phyloP scores from a whole-genome alignment of 2,797 vertebrate genomes.

The Acanthurus lineatus region DNA sequence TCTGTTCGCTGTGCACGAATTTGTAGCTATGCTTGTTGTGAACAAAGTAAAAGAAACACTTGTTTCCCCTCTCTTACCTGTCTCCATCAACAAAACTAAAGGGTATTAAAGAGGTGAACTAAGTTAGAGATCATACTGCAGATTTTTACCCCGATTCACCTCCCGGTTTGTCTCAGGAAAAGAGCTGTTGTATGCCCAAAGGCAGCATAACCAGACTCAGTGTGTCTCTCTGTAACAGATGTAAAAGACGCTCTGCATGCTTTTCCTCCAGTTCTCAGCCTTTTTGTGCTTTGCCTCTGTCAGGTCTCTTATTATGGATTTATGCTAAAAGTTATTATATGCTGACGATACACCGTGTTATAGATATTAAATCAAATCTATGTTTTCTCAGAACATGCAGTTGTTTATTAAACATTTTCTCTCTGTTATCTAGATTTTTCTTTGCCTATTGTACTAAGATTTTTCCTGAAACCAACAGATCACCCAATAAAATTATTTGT shows the following conservation, averaged over 20 bases:
- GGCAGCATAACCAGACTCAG: conserved; percentile 14
- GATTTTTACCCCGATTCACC: conserved; percentile 21
- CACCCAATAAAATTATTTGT: neutral
- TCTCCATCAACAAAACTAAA: conserved; percentile 17
- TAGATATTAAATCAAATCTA: too few species aligned
- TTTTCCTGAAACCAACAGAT: neutral
- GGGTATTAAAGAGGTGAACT: conserved; percentile 19
- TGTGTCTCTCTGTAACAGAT: conserved; percentile 3
- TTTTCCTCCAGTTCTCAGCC: neutral
- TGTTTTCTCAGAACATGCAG: too few species aligned
- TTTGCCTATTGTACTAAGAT: neutral
- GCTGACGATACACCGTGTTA: neutral
- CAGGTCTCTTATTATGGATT: neutral
- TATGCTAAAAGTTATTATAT: neutral
- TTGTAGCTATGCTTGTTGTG: neutral
- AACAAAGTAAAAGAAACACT: neutral
- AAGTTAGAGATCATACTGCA: conserved; percentile 5
- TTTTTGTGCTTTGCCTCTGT: neutral
- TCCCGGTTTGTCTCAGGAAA: conserved; percentile 18
- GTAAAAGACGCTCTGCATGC: neutral
- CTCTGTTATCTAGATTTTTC: too few species aligned
- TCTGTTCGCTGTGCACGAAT: too few species aligned
- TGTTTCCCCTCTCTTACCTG: neutral
- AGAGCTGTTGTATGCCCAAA: conserved; percentile 33
- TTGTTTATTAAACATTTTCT: too few species aligned